A percentile compares a stretch with the other conserved stretches of the same genome.
These are phyloP conservation scores for Piezodorus guildinii DNA, from an alignment of 1,140 invertebrate genomes.

Conservation along the genomic window DNA sequence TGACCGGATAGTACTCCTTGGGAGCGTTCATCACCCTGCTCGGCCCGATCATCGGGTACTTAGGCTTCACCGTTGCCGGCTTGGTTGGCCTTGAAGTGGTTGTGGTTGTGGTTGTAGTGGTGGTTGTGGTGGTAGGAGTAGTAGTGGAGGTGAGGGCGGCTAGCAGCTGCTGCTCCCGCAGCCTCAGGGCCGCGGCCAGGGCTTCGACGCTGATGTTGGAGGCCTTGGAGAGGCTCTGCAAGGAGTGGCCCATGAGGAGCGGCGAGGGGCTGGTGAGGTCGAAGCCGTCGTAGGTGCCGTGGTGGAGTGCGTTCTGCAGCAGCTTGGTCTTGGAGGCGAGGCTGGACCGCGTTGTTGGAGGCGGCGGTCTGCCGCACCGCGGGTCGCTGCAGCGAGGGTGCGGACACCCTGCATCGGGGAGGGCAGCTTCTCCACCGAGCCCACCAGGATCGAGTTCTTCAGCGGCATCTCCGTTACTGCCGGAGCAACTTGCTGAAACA, in stretches of 20 bases:
- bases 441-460: conserved; percentile 17
- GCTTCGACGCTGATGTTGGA: conserved; percentile 63
- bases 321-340: background rate
- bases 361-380: background rate
- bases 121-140: conserved; percentile 36
- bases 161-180: conserved; percentile 44
- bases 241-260: conserved; percentile 39
- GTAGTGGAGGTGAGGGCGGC: conserved; percentile 23
- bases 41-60: conserved; percentile 32
- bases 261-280: conserved; percentile 26
- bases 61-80: conserved; percentile 29
- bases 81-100: conserved; percentile 32
- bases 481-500: conserved; percentile 1
- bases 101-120: conserved; percentile 33
- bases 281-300: conserved; percentile 4
- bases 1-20: conserved; percentile 72
- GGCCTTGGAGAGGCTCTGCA: conserved; percentile 45
- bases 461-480: background rate
- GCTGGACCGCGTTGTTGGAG: conserved; percentile 1
- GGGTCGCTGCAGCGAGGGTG: background rate
- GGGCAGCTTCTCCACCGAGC: conserved; percentile 4
- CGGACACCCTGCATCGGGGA: background rate
- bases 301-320: background rate
- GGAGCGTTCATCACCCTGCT: conserved; percentile 80
- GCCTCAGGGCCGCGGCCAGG: conserved; percentile 53